phyloP scores from a whole-genome alignment of 2,888 invertebrate species.

The Pherbina coryleti region DNA sequence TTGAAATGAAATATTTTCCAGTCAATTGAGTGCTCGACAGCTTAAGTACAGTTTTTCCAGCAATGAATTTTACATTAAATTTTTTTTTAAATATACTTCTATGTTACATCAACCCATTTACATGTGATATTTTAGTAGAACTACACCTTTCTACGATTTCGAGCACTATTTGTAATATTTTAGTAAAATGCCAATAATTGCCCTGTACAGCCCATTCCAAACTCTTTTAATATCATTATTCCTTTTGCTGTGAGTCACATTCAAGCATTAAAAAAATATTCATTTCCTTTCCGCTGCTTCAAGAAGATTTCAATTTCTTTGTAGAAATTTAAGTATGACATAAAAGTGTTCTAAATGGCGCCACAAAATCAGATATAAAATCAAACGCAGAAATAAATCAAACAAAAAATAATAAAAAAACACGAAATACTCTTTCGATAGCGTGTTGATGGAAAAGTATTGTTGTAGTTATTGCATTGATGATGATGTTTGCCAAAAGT shows the following conservation, averaged over 20 bases:
- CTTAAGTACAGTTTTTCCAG: not conserved
- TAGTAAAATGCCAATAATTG: too few species aligned
- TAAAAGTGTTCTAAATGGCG: not conserved
- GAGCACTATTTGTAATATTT: too few species aligned
- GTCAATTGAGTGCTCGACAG: not conserved
- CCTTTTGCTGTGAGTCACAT: too few species aligned
- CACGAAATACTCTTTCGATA: not conserved
- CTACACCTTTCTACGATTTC: not conserved
- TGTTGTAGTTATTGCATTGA: slow-evolving; percentile 12
- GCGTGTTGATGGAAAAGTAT: not conserved
- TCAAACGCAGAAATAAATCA: not conserved
- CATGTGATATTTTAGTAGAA: not conserved
- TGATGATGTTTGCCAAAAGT: slow-evolving; percentile 12
- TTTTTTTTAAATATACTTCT: too few species aligned
- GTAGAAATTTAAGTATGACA: too few species aligned
- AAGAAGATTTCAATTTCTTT: too few species aligned
- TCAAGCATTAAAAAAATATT: too few species aligned
- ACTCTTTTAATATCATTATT: too few species aligned
- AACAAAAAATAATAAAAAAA: too few species aligned
- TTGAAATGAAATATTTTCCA: not conserved
- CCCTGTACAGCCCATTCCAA: too few species aligned
- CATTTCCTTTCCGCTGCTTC: too few species aligned
- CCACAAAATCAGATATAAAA: not conserved
- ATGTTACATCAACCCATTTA: too few species aligned
- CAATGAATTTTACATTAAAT: not conserved